phyloP scores from a whole-genome alignment of 2,797 vertebrate species.

The Eurystomus glaucurus region DNA sequence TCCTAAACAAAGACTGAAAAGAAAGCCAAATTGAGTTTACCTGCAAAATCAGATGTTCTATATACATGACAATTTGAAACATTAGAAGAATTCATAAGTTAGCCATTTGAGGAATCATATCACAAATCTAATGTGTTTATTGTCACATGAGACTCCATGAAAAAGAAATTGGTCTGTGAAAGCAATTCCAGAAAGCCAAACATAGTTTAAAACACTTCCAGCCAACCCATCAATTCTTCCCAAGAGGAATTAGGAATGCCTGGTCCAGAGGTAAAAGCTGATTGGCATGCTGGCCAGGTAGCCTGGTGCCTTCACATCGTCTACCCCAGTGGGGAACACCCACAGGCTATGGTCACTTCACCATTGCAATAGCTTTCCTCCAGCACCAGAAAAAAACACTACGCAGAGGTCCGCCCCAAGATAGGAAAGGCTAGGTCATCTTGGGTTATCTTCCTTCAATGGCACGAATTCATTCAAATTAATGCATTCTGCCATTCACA shows the following conservation, averaged over 20 bases:
- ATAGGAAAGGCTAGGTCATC: background rate
- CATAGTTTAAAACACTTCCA: slow-evolving; percentile 27
- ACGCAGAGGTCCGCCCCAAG: background rate
- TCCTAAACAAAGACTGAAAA: slow-evolving; percentile 28
- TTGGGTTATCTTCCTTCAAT: background rate
- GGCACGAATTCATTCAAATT: background rate
- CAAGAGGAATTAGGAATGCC: background rate
- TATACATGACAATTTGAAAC: slow-evolving; percentile 17
- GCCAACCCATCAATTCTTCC: background rate
- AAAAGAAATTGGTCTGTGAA: slow-evolving; percentile 55
- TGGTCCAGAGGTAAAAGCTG: background rate
- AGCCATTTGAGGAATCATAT: slow-evolving; percentile 6
- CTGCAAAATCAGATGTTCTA: slow-evolving; percentile 1
- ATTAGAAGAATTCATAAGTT: slow-evolving; percentile 45
- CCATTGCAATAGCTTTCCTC: background rate
- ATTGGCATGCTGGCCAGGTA: background rate
- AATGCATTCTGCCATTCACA: background rate
- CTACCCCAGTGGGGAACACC: background rate
- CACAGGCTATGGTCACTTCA: rapidly evolving
- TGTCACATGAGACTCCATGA: slow-evolving; percentile 34
- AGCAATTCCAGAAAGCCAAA: slow-evolving; percentile 50
- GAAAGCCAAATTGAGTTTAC: slow-evolving; percentile 28
- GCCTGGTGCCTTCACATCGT: background rate
- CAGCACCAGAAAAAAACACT: background rate
- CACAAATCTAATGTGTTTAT: slow-evolving; percentile 36